These are phyloP conservation scores for Melanotaenia duboulayi DNA, from an alignment of 2,113 vertebrate species.

Conservation along the genomic window DNA sequence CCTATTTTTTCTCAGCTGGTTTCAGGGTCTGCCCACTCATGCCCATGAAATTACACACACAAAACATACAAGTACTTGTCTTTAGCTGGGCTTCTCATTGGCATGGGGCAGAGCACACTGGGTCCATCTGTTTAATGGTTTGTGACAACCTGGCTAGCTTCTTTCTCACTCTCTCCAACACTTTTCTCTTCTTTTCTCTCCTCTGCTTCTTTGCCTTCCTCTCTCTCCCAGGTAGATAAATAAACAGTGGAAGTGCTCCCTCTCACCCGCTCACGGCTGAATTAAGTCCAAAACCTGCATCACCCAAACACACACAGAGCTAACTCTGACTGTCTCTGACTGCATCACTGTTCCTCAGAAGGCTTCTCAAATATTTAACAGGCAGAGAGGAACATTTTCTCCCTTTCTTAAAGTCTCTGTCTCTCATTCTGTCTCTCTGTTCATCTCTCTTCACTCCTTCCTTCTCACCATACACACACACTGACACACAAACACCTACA, in stretches of 20 bases:
- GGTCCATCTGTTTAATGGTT: constrained; percentile 78
- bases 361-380: constrained; percentile 81
- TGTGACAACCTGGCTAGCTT: constrained; percentile 78
- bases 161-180: constrained; percentile 28
- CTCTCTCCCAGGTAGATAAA: constrained; percentile 76
- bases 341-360: constrained; percentile 75
- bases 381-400: constrained; percentile 74
- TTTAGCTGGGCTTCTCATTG: constrained; percentile 67
- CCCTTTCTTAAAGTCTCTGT: constrained; percentile 58
- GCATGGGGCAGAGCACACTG: constrained; percentile 71
- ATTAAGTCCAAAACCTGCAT: constrained; percentile 69
- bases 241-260: constrained; percentile 79
- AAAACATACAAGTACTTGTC: constrained; percentile 29
- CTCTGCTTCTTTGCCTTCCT: constrained; percentile 2
- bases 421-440: constrained; percentile 23
- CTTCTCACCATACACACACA: constrained; percentile 20
- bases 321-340: constrained; percentile 67
- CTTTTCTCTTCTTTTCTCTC: constrained; percentile 1
- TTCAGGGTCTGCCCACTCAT: constrained; percentile 26
- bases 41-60: constrained; percentile 11
- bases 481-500: constrained; percentile 34
- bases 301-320: constrained; percentile 34
- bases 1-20: constrained; percentile 34
- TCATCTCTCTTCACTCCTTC: constrained; percentile 11
- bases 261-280: constrained; percentile 69